A percentile compares a stretch with the other conserved stretches of the same genome.
Evolutionary conservation across 2,113 vertebrate genomes (phyloP).

Genomic region (Globicephala melas): DNA sequence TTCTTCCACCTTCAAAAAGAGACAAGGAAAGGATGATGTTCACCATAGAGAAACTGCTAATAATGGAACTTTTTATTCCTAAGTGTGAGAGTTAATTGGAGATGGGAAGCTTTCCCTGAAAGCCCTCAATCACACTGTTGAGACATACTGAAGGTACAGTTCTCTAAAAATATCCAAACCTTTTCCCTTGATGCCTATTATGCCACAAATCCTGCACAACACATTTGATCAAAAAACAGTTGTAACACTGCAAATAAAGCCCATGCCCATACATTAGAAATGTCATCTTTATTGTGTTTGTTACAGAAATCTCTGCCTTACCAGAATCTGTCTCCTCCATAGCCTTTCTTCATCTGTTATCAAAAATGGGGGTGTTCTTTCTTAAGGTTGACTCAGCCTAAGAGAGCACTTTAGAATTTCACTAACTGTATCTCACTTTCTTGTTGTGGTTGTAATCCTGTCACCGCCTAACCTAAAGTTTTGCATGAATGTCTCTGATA

Average conservation of each 20-base stretch:
- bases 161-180: not conserved
- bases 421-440: not conserved
- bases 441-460: not conserved
- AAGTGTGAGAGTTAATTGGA: not conserved
- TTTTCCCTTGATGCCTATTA: not conserved
- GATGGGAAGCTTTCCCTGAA: not conserved
- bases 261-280: not conserved
- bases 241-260: not conserved
- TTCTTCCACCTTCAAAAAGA: not conserved
- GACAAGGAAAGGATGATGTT: not conserved
- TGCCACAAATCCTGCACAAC: not conserved
- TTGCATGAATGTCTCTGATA: not conserved
- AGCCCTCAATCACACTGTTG: not conserved
- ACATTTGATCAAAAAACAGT: not conserved
- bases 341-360: slow-evolving; percentile 19
- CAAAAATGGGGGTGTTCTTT: not conserved
- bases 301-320: not conserved
- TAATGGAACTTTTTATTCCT: not conserved
- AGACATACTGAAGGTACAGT: not conserved
- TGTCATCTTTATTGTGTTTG: not conserved
- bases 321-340: not conserved
- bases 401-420: slow-evolving; percentile 1
- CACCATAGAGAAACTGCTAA: not conserved
- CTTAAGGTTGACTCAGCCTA: not conserved
- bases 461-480: not conserved